These are phyloP conservation scores for Periophthalmodon schlosseri DNA, from an alignment of 2,113 vertebrate genomes.

Conservation along the genomic window DNA sequence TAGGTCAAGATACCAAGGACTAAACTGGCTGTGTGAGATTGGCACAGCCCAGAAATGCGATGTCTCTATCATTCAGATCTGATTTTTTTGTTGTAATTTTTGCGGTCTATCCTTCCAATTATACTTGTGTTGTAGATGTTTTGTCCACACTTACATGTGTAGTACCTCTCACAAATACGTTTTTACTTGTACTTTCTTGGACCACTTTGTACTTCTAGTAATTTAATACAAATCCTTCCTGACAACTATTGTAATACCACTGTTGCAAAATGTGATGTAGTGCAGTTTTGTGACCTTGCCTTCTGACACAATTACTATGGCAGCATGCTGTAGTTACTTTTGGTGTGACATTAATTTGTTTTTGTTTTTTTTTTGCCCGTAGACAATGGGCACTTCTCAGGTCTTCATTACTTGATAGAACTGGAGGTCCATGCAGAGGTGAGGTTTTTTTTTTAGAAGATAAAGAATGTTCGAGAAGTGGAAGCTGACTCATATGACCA, in stretches of 20 bases:
- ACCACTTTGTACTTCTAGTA: no score
- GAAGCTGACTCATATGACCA: not conserved
- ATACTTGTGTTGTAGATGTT: no score
- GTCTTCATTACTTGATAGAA: not conserved
- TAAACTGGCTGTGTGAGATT: no score
- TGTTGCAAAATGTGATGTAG: not conserved
- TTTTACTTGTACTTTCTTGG: no score
- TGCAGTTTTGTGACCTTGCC: not conserved
- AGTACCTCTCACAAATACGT: no score
- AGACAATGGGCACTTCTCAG: not conserved
- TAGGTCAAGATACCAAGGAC: no score
- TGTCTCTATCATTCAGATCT: no score
- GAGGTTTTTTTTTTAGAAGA: not conserved
- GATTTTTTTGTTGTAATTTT: no score
- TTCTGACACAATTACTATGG: not conserved
- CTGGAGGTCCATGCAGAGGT: not conserved
- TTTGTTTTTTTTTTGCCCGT: not conserved
- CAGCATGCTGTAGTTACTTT: not conserved
- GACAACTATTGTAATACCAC: not conserved
- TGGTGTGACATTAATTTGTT: not conserved
- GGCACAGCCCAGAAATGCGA: no score
- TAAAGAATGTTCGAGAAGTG: not conserved
- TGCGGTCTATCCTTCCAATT: no score
- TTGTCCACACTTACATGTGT: no score
- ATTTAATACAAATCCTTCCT: no score